phyloP scores from a whole-genome alignment of 2,888 invertebrate genomes.

The Argyra leucocephala region DNA sequence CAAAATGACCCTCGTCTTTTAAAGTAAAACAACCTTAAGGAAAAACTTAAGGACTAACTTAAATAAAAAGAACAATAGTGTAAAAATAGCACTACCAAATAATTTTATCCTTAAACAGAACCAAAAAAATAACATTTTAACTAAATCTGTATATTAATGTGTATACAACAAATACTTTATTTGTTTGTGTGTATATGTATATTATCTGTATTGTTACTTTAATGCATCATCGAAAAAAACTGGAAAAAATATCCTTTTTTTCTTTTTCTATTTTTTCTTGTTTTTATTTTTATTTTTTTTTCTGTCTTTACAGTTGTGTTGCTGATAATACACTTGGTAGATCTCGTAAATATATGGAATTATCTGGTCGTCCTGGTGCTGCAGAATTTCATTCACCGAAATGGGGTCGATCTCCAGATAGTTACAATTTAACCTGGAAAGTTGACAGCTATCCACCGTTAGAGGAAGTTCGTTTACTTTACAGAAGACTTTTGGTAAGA shows the following conservation, averaged over 20 bases:
- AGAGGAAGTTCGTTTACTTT: conserved; percentile 59
- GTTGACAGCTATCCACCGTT: conserved; percentile 65
- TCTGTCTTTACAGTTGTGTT: conserved; percentile 49
- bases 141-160: not conserved
- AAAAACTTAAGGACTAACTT: too few relatives aligned
- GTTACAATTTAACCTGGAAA: conserved; percentile 59
- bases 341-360: conserved; percentile 59
- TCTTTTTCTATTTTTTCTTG: not conserved
- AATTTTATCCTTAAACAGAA: too few relatives aligned
- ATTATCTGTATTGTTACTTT: not conserved
- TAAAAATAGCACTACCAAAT: too few relatives aligned
- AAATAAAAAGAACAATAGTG: too few relatives aligned
- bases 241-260: not conserved
- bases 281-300: not conserved
- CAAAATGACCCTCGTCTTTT: conserved; percentile 1
- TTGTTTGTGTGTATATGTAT: not conserved
- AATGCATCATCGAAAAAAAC: too few relatives aligned
- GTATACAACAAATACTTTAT: not conserved
- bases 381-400: conserved; percentile 60
- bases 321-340: conserved; percentile 61
- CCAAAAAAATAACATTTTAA: not conserved
- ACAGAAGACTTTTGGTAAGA: conserved; percentile 56
- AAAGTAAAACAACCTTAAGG: not conserved
- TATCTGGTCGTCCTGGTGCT: conserved; percentile 60
- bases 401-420: conserved; percentile 50